A percentile compares a stretch with the other conserved stretches of the same genome.
Conservation (phyloP, 2,113 vertebrate genomes). For the Nycticebus coucang region DNA sequence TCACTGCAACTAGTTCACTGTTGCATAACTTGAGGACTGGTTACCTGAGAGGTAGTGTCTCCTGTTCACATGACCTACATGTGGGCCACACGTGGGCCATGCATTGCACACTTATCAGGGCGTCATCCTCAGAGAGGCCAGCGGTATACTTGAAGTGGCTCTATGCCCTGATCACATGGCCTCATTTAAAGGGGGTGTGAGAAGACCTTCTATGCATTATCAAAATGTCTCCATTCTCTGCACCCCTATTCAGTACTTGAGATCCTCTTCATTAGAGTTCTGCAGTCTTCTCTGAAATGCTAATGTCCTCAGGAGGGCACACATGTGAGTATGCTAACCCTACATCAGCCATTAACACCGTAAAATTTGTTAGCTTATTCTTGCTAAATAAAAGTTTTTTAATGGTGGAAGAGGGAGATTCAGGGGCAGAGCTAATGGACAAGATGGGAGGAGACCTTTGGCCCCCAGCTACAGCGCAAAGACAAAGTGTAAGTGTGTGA, state of each 20-base stretch:
- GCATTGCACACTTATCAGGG: neutral
- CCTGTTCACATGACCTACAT: neutral
- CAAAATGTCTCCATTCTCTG: neutral
- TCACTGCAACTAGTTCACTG: neutral
- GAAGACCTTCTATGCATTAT: neutral
- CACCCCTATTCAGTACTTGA: neutral
- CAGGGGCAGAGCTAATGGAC: neutral
- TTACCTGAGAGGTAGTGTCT: neutral
- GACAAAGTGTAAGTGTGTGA: neutral
- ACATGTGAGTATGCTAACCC: neutral
- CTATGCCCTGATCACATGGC: neutral
- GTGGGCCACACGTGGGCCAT: rapidly evolving
- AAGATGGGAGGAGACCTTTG: neutral
- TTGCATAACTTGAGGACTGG: neutral
- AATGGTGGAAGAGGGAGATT: neutral
- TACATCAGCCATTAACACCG: neutral
- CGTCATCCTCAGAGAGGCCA: neutral
- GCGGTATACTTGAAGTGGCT: neutral
- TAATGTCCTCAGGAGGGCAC: neutral
- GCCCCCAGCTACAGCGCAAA: no score
- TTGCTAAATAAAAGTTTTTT: slow-evolving; percentile 8
- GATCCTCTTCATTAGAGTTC: neutral
- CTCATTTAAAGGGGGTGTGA: neutral
- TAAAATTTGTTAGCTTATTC: neutral
- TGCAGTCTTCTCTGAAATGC: neutral